Evolutionary conservation across 2,888 invertebrate species (phyloP).

Genomic region (Drosophila setosimentum): DNA sequence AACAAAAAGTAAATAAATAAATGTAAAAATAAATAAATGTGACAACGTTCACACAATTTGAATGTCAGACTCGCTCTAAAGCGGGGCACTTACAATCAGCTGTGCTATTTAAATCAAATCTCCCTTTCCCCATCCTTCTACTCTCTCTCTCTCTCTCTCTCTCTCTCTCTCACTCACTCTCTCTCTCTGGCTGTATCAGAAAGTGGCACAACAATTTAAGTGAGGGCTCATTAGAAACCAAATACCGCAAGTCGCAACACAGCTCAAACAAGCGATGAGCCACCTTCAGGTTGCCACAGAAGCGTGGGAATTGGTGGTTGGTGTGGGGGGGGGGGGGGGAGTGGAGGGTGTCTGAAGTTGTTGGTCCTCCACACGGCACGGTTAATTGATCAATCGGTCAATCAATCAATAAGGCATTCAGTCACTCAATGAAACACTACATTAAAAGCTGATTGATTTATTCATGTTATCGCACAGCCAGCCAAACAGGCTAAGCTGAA

Average conservation of each 20-base stretch:
- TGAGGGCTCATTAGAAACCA: slow-evolving; percentile 54
- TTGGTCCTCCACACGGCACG: slow-evolving; percentile 23
- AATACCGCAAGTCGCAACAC: slow-evolving; percentile 33
- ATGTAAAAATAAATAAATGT: slow-evolving; percentile 32
- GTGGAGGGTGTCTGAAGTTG: slow-evolving; percentile 1
- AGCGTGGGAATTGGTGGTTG: slow-evolving; percentile 24
- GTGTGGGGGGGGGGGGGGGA: neutral
- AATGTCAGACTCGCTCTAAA: slow-evolving; percentile 25
- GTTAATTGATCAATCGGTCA: slow-evolving; percentile 51
- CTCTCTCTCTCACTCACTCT: neutral
- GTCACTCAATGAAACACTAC: slow-evolving; percentile 15
- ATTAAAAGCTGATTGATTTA: slow-evolving; percentile 57
- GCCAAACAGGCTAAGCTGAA: neutral
- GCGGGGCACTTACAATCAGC: slow-evolving; percentile 3
- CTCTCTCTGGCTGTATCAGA: neutral
- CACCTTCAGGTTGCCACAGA: slow-evolving; percentile 11
- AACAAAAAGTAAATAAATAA: slow-evolving; percentile 12
- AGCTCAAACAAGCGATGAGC: slow-evolving; percentile 32
- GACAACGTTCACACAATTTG: slow-evolving; percentile 49
- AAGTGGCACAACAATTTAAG: slow-evolving; percentile 36
- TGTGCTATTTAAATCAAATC: slow-evolving; percentile 36
- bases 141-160: neutral
- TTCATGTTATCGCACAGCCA: slow-evolving; percentile 8
- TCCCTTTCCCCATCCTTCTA: neutral
- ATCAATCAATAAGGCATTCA: slow-evolving; percentile 37